Evolutionary conservation across 2,113 vertebrate genomes (phyloP).

Genomic region (Stegastes partitus): DNA sequence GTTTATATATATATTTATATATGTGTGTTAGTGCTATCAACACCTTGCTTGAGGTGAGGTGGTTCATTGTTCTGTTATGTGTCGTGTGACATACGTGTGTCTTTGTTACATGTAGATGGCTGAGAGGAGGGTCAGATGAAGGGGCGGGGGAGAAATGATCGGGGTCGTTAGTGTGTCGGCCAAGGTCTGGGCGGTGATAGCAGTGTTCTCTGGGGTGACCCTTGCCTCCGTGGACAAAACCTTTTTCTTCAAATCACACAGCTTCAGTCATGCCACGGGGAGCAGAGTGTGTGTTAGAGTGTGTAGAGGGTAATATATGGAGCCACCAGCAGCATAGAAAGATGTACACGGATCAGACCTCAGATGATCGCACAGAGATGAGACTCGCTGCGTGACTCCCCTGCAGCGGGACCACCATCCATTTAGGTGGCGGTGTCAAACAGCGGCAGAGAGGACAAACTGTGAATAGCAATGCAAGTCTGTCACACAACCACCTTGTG

Average conservation of each 20-base stretch:
- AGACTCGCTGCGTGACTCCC: not conserved
- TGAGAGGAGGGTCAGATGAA: constrained; percentile 19
- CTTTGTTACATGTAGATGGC: constrained; percentile 20
- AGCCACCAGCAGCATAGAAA: constrained; percentile 4
- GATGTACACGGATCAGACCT: constrained; percentile 19
- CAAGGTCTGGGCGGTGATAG: constrained; percentile 28
- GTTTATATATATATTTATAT: not conserved
- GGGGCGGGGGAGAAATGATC: constrained; percentile 44
- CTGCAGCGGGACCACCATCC: constrained; percentile 8
- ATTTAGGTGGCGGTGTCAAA: constrained; percentile 19
- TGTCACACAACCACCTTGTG: constrained; percentile 2
- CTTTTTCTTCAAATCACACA: constrained; percentile 50
- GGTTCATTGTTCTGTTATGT: constrained; percentile 50
- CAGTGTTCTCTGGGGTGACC: constrained; percentile 35
- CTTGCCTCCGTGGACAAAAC: constrained; percentile 9
- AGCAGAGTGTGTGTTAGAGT: constrained; percentile 5
- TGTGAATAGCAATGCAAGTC: not conserved
- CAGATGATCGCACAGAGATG: constrained; percentile 38
- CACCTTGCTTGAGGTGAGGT: constrained; percentile 47
- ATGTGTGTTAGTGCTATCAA: constrained; percentile 38
- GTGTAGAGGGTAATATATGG: not conserved
- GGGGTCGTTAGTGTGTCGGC: constrained; percentile 34
- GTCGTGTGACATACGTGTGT: constrained; percentile 38
- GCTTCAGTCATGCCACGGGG: constrained; percentile 45
- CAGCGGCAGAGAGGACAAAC: not conserved